Evolutionary conservation across 2,888 invertebrate genomes (phyloP), one percentile per base, ranked within the genome.

Genomic region (Pseudolycoriella hygida): DNA sequence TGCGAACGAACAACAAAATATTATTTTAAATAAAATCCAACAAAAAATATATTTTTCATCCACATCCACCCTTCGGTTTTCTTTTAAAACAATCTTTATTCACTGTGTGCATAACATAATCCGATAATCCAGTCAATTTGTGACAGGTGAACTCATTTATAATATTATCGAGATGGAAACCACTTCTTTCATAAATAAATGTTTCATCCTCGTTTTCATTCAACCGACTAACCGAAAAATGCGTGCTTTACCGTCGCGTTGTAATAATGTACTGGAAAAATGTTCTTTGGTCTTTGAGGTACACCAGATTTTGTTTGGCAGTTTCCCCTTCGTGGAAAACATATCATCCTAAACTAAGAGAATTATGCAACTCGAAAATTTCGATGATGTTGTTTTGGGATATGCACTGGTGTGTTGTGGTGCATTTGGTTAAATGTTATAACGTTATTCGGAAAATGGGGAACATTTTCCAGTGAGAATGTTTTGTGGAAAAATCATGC

Each of bases 71-170:
- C 12, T 34, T 34, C 34, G 15, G 15, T 34, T 14, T 34, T 25
- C 25, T 25, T 25, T 25, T 25, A 25, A 25, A 25, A 25, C 25
- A 25, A 25, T 25, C 25, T 25, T 25, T 25, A 6, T 34, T 34
- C 34, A 34, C 34, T 14, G 34, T 12, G 34, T 34, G 17, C 18
- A 40, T 17, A 40, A 38, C 18, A 40, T 40, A 40, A 40, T 40
- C 19, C 40, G 17, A 40, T 40, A 40, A 40, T 40, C 40, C 40
- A 18, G 40, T 19, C 40, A 40, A 40, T 40, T 40, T 40, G 40
- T 40, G 40, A 40, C 40, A 40, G 40, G 40, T 40, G 18, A 40
- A 40, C 40, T 40, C 17, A 34, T 34, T 34, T 34, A 34, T 34
- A 34, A 14, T 34, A 14, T 34, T 14, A 14, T 14, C n/a, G 15